A percentile compares a stretch with the other conserved stretches of the same genome.
Conservation (phyloP, 2,888 invertebrate species). For the Amorpha juglandis region DNA sequence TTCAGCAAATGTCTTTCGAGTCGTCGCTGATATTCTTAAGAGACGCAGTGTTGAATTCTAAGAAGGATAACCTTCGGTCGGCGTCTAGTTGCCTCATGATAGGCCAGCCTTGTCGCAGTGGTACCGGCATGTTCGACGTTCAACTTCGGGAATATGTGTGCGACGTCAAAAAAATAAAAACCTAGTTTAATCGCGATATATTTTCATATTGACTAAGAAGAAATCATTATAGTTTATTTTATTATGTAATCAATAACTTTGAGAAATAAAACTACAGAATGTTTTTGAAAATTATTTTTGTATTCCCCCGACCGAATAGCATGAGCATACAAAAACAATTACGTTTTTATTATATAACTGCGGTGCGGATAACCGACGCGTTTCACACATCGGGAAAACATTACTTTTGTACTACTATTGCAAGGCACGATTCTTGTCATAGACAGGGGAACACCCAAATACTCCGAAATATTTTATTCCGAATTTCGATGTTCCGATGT, state of each 20-base stretch:
- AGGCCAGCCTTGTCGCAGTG: constrained; percentile 91
- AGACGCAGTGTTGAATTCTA: constrained; percentile 89
- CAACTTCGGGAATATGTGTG: constrained; percentile 43
- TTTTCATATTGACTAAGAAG: neutral
- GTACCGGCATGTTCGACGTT: constrained; percentile 90
- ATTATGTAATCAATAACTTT: neutral
- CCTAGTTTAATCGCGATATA: neutral
- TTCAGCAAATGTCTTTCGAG: constrained; percentile 99
- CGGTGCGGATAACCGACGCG: constrained; percentile 29
- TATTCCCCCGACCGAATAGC: constrained; percentile 56
- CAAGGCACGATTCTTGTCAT: constrained; percentile 40
- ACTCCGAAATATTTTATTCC: no score
- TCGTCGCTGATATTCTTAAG: constrained; percentile 94
- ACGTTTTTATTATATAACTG: constrained; percentile 27
- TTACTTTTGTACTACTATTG: constrained; percentile 29
- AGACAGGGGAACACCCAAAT: no score
- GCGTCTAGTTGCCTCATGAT: constrained; percentile 95
- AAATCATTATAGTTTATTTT: no score
- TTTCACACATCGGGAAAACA: constrained; percentile 36
- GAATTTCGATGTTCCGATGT: no score
- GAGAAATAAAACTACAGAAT: constrained; percentile 41
- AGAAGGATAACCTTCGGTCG: constrained; percentile 89
- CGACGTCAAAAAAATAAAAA: neutral
- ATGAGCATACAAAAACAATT: constrained; percentile 51
- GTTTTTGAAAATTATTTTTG: constrained; percentile 52